Conservation (phyloP, 2,888 invertebrate genomes). For the Frankliniella fusca region DNA sequence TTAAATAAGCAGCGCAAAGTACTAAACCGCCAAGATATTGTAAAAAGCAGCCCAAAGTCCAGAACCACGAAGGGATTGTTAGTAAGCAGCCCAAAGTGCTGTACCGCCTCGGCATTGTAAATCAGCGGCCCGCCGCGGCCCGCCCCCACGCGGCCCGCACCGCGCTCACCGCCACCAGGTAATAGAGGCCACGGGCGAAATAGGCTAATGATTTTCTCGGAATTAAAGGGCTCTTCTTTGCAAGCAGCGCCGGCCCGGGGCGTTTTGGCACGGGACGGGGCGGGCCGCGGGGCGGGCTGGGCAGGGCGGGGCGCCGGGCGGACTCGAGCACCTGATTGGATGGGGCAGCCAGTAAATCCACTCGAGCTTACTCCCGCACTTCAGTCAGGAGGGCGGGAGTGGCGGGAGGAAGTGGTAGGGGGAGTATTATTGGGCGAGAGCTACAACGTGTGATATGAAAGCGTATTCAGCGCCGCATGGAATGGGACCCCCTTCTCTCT, state of each 20-base stretch:
- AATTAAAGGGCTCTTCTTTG: slow-evolving; percentile 22
- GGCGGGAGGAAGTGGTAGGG: neutral
- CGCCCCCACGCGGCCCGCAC: too few relatives aligned
- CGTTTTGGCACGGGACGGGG: neutral
- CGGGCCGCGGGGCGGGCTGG: too few relatives aligned
- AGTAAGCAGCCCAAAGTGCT: too few relatives aligned
- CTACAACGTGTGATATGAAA: neutral
- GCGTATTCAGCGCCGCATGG: too few relatives aligned
- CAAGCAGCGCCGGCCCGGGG: neutral
- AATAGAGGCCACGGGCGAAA: neutral
- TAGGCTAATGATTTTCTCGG: slow-evolving; percentile 26
- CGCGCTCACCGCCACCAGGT: neutral
- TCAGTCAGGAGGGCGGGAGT: neutral
- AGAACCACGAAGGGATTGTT: too few relatives aligned
- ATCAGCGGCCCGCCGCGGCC: too few relatives aligned
- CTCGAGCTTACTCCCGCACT: neutral
- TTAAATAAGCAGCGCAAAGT: too few relatives aligned
- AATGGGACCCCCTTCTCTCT: too few relatives aligned
- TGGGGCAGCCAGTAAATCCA: neutral
- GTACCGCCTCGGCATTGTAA: too few relatives aligned
- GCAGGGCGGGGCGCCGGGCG: too few relatives aligned
- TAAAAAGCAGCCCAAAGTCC: too few relatives aligned
- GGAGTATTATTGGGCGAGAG: neutral
- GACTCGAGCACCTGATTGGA: slow-evolving; percentile 4
- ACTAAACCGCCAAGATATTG: too few relatives aligned